A percentile compares a stretch with the other conserved stretches of the same genome.
phyloP scores from a whole-genome alignment of 2,888 invertebrate genomes.

The Glaucopsyche alexis region DNA sequence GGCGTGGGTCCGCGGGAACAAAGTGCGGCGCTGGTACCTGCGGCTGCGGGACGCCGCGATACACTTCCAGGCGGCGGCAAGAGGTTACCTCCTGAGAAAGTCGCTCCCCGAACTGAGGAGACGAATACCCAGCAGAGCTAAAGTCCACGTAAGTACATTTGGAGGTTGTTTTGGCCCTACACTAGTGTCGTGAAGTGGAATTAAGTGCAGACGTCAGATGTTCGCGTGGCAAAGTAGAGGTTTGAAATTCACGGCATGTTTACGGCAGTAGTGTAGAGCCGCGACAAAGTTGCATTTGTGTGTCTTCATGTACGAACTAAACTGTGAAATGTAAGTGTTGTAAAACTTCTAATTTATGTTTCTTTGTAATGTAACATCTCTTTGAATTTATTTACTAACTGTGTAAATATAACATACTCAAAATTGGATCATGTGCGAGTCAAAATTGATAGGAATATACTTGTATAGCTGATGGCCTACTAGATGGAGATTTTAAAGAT shows the following conservation, averaged over 20 bases:
- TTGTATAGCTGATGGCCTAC: neutral
- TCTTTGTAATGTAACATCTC: constrained; percentile 4
- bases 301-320: neutral
- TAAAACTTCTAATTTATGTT: neutral
- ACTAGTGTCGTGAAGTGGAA: too few relatives aligned
- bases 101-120: constrained; percentile 68
- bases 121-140: constrained; percentile 41
- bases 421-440: neutral
- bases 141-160: constrained; percentile 29
- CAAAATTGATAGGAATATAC: neutral
- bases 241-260: neutral
- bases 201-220: neutral
- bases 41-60: constrained; percentile 81
- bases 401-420: neutral
- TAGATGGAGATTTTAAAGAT: too few relatives aligned
- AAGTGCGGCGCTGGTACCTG: constrained; percentile 83
- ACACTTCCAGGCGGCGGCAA: constrained; percentile 85
- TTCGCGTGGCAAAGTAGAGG: too few relatives aligned
- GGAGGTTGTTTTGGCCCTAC: constrained; percentile 42
- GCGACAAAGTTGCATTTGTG: neutral
- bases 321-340: neutral
- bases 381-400: neutral
- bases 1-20: constrained; percentile 87
- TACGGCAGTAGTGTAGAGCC: neutral
- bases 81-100: constrained; percentile 83